Conservation (phyloP, 1,140 invertebrate genomes). For the Gonatopus flavifemur region DNA sequence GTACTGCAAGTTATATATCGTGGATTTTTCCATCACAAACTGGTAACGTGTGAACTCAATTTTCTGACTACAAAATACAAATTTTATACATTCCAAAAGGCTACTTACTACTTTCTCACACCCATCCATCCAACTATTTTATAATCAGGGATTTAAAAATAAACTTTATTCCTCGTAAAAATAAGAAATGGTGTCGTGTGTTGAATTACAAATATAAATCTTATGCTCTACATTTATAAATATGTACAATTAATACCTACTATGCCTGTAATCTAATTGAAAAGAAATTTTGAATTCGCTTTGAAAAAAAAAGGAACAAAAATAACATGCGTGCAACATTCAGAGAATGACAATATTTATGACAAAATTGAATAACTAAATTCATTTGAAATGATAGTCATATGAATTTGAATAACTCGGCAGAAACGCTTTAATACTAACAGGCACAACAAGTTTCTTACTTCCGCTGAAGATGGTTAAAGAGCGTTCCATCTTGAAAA, state of each 20-base stretch:
- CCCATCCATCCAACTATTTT: slow-evolving; percentile 36
- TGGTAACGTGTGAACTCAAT: slow-evolving; percentile 24
- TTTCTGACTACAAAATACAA: slow-evolving; percentile 25
- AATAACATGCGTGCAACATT: not conserved
- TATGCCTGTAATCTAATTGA: slow-evolving; percentile 31
- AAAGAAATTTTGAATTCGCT: not conserved
- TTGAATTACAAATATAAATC: slow-evolving; percentile 51
- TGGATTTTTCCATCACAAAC: slow-evolving; percentile 25
- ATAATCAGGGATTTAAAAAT: slow-evolving; percentile 44
- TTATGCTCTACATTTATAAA: slow-evolving; percentile 49
- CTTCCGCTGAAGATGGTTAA: too few species aligned
- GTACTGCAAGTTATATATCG: not conserved
- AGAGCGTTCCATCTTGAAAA: too few species aligned
- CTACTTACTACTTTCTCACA: slow-evolving; percentile 22
- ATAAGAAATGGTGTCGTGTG: slow-evolving; percentile 45
- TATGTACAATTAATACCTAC: slow-evolving; percentile 48
- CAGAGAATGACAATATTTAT: too few species aligned
- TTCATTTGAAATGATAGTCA: too few species aligned
- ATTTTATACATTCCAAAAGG: slow-evolving; percentile 23
- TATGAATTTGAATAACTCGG: too few species aligned
- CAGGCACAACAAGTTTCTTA: too few species aligned
- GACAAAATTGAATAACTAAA: too few species aligned
- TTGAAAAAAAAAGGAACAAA: not conserved
- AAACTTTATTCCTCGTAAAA: slow-evolving; percentile 51
- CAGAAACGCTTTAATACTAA: too few species aligned